A percentile compares a stretch with the other conserved stretches of the same genome.
These are phyloP conservation scores for Chaenodraco wilsoni DNA, from an alignment of 2,797 vertebrate species.

Conservation along the genomic window DNA sequence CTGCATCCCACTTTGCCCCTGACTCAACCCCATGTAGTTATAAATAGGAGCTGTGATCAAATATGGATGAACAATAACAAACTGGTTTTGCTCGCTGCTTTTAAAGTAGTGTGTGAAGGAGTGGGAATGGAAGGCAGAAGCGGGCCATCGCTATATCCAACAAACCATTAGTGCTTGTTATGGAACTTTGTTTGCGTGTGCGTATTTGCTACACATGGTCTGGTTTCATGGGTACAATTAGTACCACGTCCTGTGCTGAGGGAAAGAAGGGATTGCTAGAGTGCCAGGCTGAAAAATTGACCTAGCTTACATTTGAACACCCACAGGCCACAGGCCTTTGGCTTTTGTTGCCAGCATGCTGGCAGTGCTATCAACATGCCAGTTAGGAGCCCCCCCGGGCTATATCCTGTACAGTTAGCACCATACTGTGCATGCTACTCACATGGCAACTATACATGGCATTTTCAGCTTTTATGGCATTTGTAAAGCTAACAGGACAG, in stretches of 20 bases:
- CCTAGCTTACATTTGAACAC: conserved; percentile 71
- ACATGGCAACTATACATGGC: conserved; percentile 1
- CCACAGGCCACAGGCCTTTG: conserved; percentile 52
- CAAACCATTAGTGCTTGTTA: conserved; percentile 52
- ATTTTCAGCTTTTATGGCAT: conserved; percentile 1
- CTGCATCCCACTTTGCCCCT: conserved; percentile 37
- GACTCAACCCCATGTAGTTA: conserved; percentile 63
- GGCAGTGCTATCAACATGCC: conserved; percentile 53
- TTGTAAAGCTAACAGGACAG: not conserved
- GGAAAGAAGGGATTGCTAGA: conserved; percentile 34
- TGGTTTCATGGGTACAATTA: conserved; percentile 65
- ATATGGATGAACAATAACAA: conserved; percentile 80
- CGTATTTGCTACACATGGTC: conserved; percentile 52
- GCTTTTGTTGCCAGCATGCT: conserved; percentile 60
- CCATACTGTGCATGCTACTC: conserved; percentile 24
- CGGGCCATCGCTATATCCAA: conserved; percentile 31
- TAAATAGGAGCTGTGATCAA: conserved; percentile 75
- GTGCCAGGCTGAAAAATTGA: conserved; percentile 58
- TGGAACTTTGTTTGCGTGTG: conserved; percentile 52
- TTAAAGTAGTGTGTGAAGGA: conserved; percentile 27
- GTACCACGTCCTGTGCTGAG: conserved; percentile 45
- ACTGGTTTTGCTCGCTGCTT: conserved; percentile 49
- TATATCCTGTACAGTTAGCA: conserved; percentile 29
- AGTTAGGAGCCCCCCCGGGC: conserved; percentile 32
- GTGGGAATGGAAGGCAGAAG: conserved; percentile 43